Percentiles rank a stretch among this genome's conserved stretches.
These are phyloP conservation scores for Brachyistius frenatus DNA, from an alignment of 2,113 vertebrate genomes.

Conservation along the genomic window DNA sequence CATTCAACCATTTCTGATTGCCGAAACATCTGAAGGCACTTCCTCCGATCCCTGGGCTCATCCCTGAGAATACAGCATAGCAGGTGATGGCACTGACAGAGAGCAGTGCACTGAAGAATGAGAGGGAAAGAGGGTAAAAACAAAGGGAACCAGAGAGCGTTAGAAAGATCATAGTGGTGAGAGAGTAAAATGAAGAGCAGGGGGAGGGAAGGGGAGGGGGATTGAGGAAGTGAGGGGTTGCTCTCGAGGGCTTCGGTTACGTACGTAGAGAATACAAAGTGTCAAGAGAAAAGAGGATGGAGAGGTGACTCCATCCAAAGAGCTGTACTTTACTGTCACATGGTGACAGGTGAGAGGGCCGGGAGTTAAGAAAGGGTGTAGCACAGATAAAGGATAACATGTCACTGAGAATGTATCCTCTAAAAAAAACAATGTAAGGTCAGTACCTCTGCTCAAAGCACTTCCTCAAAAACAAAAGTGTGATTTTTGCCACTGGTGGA, in stretches of 20 bases:
- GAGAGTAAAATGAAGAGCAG: conserved; percentile 54
- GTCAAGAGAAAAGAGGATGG: conserved; percentile 53
- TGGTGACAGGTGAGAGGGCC: conserved; percentile 67
- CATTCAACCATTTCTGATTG: conserved; percentile 59
- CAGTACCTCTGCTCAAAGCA: conserved; percentile 30
- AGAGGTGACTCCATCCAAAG: conserved; percentile 52
- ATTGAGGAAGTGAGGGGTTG: conserved; percentile 64
- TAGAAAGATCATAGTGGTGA: conserved; percentile 55
- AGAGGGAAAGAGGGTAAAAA: conserved; percentile 28
- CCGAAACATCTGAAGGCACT: conserved; percentile 46
- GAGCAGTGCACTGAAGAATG: conserved; percentile 1
- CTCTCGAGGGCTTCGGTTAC: conserved; percentile 74
- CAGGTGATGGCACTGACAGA: conserved; percentile 57
- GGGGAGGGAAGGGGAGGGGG: conserved; percentile 4
- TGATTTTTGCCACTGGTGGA: not conserved
- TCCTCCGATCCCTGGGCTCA: conserved; percentile 67
- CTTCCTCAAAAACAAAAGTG: conserved; percentile 13
- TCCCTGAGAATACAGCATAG: conserved; percentile 51
- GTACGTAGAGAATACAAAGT: conserved; percentile 78
- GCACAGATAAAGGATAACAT: conserved; percentile 56
- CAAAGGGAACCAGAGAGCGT: conserved; percentile 36
- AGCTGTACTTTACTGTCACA: conserved; percentile 64
- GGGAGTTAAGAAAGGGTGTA: conserved; percentile 61
- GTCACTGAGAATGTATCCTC: conserved; percentile 47
- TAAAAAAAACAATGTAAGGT: conserved; percentile 51